Base-by-base conservation (phyloP, 2,888 invertebrate species). In the Monopis laevigella region DNA sequence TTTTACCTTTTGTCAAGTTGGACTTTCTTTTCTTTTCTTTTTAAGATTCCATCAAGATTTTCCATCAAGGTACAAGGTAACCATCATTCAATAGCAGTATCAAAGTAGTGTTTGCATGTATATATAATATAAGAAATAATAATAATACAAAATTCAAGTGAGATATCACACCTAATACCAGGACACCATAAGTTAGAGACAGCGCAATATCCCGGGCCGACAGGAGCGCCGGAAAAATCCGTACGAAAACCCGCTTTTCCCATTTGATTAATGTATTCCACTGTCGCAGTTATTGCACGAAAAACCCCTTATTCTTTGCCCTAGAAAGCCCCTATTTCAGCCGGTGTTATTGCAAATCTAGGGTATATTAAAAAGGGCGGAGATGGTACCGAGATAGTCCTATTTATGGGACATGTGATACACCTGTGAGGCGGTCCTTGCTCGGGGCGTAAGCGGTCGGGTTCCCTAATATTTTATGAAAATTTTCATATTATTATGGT, bases 251-350 rank as follows among this genome's bases (percentile, higher is more conserved):
- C 52, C 51, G 35, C 40, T 51, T 50, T 46, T 47, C 52, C 56
- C 51, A 48, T 74, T 74, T 78, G 78, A 78, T 78, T 73, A 78
- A 78, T 78, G 77, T 75, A 70, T 73, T 64, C 69, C 49, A 53
- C 60, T 65, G 74, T 71, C 72, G 65, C 72, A 65, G 69, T 69
- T 69, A 71, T 74, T 72, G 61, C 65, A 59, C 55, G 58, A 58
- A 62, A 58, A 51, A 35, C 49, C 60, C 60, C 62, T 62, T 59
- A 59, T 60, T 65, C 57, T 32, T 58, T 53, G 52, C 52, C 52
- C 43, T 53, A 50, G 58, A 58, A 57, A 60, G 59, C 61, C 59
- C 63, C 62, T 65, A 64, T 61, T 63, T 64, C 62, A 63, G 56
- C 21, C 17, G 69, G 70, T 65, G 69, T 72, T 72, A 73, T 59